Conservation (phyloP, 2,797 vertebrate species). For the Streptopelia turtur region DNA sequence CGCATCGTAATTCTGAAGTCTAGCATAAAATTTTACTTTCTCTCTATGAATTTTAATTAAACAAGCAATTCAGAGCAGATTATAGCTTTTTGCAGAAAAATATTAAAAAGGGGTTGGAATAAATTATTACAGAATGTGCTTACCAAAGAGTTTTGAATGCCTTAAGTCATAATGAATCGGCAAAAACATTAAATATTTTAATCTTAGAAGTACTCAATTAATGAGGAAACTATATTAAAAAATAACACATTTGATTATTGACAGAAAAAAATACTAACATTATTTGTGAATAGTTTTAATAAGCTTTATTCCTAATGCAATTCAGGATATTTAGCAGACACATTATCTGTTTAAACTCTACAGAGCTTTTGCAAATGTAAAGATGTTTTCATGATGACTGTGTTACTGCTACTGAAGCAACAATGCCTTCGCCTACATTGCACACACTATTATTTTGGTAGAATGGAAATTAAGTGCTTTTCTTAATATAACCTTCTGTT, state of each 20-base stretch:
- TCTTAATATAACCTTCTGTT: not conserved
- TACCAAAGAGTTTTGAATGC: not conserved
- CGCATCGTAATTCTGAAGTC: slow-evolving; percentile 2
- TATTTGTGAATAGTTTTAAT: not conserved
- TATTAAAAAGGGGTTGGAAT: not conserved
- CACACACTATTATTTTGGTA: not conserved
- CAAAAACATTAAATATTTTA: not conserved
- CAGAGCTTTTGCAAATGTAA: not conserved
- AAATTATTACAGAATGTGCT: not conserved
- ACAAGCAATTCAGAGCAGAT: not conserved
- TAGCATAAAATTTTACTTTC: slow-evolving; percentile 25
- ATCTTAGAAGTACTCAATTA: not conserved
- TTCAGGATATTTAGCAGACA: not conserved
- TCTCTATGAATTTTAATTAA: slow-evolving; percentile 41
- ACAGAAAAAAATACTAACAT: not conserved
- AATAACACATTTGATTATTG: not conserved
- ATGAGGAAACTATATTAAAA: not conserved
- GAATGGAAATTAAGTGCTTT: not conserved
- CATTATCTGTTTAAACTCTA: not conserved
- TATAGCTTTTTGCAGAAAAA: not conserved
- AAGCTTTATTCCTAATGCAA: not conserved
- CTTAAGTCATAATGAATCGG: not conserved
- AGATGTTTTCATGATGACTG: not conserved
- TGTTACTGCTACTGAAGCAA: not conserved
- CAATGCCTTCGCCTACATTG: not conserved